These are phyloP conservation scores for Sturmia bella DNA, from an alignment of 2,888 invertebrate species.

Conservation along the genomic window DNA sequence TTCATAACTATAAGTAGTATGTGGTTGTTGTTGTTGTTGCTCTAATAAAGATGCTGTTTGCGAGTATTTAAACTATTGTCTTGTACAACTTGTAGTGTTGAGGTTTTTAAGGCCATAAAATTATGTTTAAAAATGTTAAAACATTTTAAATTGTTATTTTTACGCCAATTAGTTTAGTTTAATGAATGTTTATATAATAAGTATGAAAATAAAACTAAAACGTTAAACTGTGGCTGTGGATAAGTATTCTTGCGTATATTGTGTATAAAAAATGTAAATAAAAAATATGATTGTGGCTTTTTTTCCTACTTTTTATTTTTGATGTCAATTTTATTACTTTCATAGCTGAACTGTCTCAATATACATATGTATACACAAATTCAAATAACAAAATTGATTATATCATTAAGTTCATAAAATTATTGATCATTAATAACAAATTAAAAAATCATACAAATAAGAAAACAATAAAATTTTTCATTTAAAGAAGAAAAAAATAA, in stretches of 20 bases:
- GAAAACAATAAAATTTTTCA: conserved; percentile 10
- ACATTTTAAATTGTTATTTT: conserved; percentile 68
- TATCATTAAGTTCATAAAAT: conserved; percentile 50
- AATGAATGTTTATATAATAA: conserved; percentile 44
- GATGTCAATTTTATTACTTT: background rate
- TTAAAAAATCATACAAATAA: conserved; percentile 12
- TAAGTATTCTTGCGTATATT: conserved; percentile 3
- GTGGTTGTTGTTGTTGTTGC: conserved; percentile 28
- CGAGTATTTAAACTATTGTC: conserved; percentile 49
- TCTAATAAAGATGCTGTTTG: conserved; percentile 59
- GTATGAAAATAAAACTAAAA: conserved; percentile 28
- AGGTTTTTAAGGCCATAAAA: conserved; percentile 60
- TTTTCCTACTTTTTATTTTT: background rate
- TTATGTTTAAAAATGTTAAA: conserved; percentile 55
- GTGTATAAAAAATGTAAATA: background rate
- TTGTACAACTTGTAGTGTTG: conserved; percentile 52
- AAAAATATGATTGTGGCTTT: background rate
- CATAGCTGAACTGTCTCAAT: background rate
- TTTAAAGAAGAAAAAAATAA: conserved; percentile 9
- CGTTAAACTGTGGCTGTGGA: conserved; percentile 28
- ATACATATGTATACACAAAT: background rate
- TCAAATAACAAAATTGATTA: conserved; percentile 34
- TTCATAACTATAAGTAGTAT: background rate
- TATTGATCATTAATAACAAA: conserved; percentile 47
- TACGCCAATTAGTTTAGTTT: conserved; percentile 69